phyloP scores from a whole-genome alignment of 1,140 invertebrate genomes.

The Pachyrhynchus sulphureomaculatus region DNA sequence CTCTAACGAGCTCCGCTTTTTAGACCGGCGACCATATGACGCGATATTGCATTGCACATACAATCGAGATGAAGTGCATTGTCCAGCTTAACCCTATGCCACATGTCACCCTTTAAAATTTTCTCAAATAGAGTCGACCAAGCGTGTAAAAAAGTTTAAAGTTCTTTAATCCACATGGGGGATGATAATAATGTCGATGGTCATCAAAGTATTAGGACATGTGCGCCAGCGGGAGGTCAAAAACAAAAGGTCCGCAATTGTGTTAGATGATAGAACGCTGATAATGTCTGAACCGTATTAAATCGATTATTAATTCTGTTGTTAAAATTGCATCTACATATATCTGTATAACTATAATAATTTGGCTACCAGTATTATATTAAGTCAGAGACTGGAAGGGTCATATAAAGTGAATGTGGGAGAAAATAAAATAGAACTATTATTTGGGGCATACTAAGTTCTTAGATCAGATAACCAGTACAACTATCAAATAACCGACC shows the following conservation, averaged over 20 bases:
- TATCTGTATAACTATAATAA: no score
- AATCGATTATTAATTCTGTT: constrained; percentile 15
- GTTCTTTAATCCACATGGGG: constrained; percentile 31
- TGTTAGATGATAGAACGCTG: constrained; percentile 23
- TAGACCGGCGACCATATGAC: neutral
- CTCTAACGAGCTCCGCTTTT: no score
- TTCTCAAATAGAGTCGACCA: constrained; percentile 23
- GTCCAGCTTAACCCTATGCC: constrained; percentile 30
- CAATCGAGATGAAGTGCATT: constrained; percentile 10
- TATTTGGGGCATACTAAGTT: no score
- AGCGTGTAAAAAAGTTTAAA: constrained; percentile 32
- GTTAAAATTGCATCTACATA: no score
- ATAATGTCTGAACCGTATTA: constrained; percentile 18
- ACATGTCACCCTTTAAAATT: constrained; percentile 28
- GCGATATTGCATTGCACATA: neutral
- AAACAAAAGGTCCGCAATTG: constrained; percentile 30
- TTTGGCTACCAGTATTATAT: no score
- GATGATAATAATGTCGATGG: constrained; percentile 29
- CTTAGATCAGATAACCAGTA: no score
- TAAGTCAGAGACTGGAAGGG: no score
- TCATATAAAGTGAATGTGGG: no score
- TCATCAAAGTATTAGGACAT: constrained; percentile 31
- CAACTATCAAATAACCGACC: no score
- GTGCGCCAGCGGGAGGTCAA: constrained; percentile 27
- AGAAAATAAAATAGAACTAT: no score